phyloP scores from a whole-genome alignment of 2,113 vertebrate species.

The Copsychus sechellarum region DNA sequence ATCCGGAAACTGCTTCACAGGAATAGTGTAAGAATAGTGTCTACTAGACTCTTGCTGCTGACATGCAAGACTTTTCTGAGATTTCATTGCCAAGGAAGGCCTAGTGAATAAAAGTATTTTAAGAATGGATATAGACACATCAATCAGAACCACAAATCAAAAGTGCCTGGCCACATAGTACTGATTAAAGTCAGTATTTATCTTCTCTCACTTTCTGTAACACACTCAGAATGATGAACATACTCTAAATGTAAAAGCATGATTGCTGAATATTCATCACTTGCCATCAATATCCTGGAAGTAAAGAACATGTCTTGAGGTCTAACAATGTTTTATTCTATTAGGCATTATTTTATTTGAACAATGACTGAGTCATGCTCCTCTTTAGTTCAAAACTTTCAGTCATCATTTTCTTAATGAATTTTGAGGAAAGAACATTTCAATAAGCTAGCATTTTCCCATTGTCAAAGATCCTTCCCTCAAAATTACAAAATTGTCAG shows the following conservation, averaged over 20 bases:
- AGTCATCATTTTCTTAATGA: not conserved
- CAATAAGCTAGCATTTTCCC: not conserved
- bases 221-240: slow-evolving; percentile 17
- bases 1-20: not conserved
- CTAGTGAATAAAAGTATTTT: slow-evolving; percentile 27
- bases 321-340: not conserved
- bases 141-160: slow-evolving; percentile 26
- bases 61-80: not conserved
- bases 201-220: slow-evolving; percentile 14
- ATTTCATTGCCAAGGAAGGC: not conserved
- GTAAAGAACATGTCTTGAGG: not conserved
- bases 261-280: slow-evolving; percentile 13
- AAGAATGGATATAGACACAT: slow-evolving; percentile 25
- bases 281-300: slow-evolving; percentile 24
- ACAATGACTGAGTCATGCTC: not conserved
- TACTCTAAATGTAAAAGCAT: slow-evolving; percentile 27
- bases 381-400: not conserved
- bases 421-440: not conserved
- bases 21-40: not conserved
- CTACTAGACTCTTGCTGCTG: not conserved
- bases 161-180: not conserved
- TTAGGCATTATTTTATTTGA: not conserved
- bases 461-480: not conserved
- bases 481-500: not conserved
- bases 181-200: slow-evolving; percentile 27